Evolutionary conservation across 2,888 invertebrate species (phyloP).

Genomic region (Nematopogon swammerdamellus): DNA sequence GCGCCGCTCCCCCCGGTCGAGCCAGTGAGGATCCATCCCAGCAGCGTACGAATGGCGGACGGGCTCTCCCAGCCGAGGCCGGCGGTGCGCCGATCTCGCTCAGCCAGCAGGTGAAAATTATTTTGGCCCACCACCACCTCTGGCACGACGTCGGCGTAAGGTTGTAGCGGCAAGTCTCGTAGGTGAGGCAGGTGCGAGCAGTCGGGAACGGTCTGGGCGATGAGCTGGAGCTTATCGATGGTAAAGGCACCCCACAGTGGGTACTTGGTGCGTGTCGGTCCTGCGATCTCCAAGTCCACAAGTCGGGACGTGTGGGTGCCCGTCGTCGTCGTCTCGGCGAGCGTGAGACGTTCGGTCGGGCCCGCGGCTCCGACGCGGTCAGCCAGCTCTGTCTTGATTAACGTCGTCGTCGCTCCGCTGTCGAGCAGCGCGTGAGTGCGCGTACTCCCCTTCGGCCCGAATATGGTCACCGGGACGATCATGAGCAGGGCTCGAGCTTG

Average conservation of each 20-base stretch:
- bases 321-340: too few species aligned
- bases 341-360: not conserved
- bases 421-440: conserved; percentile 9
- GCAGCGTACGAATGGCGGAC: too few species aligned
- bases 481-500: conserved; percentile 6
- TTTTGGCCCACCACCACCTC: not conserved
- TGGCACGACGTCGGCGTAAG: not conserved
- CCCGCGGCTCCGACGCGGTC: not conserved
- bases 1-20: too few species aligned
- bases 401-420: conserved; percentile 10
- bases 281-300: too few species aligned
- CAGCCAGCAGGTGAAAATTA: not conserved
- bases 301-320: too few species aligned
- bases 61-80: too few species aligned
- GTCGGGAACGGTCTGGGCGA: not conserved
- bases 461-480: conserved; percentile 10
- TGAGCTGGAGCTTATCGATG: not conserved
- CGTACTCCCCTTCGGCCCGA: conserved; percentile 8
- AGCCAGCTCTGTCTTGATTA: conserved; percentile 7
- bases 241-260: not conserved
- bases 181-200: not conserved
- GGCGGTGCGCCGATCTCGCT: too few species aligned
- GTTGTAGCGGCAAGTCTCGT: not conserved
- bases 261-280: not conserved
- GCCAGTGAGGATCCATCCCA: too few species aligned